Percentiles rank a stretch among this genome's conserved stretches.
phyloP scores from a whole-genome alignment of 2,113 vertebrate genomes.

The Rhea americana region DNA sequence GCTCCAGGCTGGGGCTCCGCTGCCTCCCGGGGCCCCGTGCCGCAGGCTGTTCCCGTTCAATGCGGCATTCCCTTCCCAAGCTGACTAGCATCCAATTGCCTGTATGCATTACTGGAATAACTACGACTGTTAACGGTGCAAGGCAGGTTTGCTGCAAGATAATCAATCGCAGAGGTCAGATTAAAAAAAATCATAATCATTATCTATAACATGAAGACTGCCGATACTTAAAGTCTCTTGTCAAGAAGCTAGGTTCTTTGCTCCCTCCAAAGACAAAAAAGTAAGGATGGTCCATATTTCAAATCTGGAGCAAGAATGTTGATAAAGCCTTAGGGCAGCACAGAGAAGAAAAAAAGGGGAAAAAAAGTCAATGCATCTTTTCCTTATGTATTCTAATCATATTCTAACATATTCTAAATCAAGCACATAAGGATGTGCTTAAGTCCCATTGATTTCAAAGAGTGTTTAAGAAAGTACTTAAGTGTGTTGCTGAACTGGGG shows the following conservation, averaged over 20 bases:
- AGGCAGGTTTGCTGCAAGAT: background rate
- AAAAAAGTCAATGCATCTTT: background rate
- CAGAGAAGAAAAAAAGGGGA: background rate
- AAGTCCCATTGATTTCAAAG: background rate
- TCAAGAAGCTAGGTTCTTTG: background rate
- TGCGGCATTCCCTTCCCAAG: fast-evolving
- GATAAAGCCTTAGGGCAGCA: background rate
- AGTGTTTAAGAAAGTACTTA: background rate
- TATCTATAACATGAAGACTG: background rate
- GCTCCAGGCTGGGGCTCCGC: fast-evolving
- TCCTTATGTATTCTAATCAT: background rate
- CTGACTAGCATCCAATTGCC: background rate
- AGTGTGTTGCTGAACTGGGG: constrained; percentile 7
- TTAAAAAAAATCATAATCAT: background rate
- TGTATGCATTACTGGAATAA: background rate
- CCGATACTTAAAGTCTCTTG: background rate
- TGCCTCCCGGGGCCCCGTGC: background rate
- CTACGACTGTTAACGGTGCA: background rate
- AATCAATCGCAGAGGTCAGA: background rate
- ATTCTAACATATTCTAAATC: background rate
- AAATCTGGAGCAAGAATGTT: background rate
- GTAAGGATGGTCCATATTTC: background rate
- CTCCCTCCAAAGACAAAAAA: background rate
- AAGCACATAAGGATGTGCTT: background rate
- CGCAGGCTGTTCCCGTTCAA: background rate